These are phyloP conservation scores for Melanogrammus aeglefinus DNA, from an alignment of 2,797 vertebrate genomes.

Conservation along the genomic window DNA sequence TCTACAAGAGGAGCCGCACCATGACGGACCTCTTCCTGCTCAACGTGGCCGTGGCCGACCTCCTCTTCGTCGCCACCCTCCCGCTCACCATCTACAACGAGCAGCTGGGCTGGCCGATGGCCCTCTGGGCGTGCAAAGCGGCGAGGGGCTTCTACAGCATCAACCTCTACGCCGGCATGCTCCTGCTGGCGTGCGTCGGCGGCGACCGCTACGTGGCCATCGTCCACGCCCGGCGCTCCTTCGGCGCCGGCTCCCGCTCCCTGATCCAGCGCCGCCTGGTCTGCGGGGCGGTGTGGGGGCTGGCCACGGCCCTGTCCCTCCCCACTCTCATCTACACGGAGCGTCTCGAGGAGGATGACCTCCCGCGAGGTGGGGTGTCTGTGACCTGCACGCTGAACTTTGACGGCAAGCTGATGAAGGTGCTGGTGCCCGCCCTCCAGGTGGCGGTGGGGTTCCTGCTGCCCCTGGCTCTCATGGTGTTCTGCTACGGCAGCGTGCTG, in stretches of 20 bases:
- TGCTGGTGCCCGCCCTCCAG: conserved; percentile 78
- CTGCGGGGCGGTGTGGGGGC: conserved; percentile 78
- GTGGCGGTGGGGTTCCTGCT: conserved; percentile 83
- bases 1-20: conserved; percentile 84
- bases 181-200: conserved; percentile 87
- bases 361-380: accelerated
- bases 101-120: conserved; percentile 78
- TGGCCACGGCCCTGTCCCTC: conserved; percentile 72
- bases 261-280: conserved; percentile 71
- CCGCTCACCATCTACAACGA: conserved; percentile 83
- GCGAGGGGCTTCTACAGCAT: conserved; percentile 79
- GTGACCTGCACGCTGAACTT: conserved; percentile 77
- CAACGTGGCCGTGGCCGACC: conserved; percentile 86
- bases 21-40: conserved; percentile 90
- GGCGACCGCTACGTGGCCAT: conserved; percentile 88
- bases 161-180: conserved; percentile 89
- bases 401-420: conserved; percentile 71
- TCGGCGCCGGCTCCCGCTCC: conserved; percentile 69
- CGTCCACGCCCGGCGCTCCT: conserved; percentile 81
- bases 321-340: conserved; percentile 77
- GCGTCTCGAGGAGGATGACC: conserved; percentile 29
- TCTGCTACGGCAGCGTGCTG: conserved; percentile 81
- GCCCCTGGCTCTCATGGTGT: conserved; percentile 80
- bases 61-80: conserved; percentile 83
- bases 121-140: conserved; percentile 75